A percentile compares a stretch with the other conserved stretches of the same genome.
These are phyloP conservation scores for Albula goreensis DNA, from an alignment of 2,113 vertebrate genomes.

Conservation along the genomic window DNA sequence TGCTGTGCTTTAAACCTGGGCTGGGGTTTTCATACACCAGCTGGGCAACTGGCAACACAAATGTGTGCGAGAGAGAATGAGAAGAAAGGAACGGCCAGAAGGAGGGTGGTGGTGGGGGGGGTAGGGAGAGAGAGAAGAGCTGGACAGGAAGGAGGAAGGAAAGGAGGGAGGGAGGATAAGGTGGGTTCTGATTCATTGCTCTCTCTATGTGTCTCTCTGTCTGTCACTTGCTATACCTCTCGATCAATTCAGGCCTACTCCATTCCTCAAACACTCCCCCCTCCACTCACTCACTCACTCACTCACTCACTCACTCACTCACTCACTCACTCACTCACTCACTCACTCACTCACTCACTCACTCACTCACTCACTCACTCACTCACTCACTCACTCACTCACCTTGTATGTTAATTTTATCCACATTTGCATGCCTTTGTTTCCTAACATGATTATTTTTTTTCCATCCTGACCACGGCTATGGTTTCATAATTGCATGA, in stretches of 20 bases:
- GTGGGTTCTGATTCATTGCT: background rate
- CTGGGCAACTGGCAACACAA: conserved; percentile 19
- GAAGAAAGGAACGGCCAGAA: background rate
- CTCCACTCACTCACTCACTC: background rate
- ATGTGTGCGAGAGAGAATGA: conserved; percentile 3
- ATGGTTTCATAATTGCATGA: conserved; percentile 7
- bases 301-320: background rate
- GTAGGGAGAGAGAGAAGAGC: background rate
- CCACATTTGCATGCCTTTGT: conserved; percentile 8
- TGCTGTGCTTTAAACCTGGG: conserved; percentile 29
- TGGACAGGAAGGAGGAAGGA: background rate
- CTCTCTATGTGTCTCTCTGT: background rate
- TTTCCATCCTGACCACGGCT: conserved; percentile 6
- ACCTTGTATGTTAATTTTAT: no score
- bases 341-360: conserved; percentile 11
- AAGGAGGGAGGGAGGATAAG: background rate
- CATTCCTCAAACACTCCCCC: background rate
- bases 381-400: background rate
- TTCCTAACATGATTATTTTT: conserved; percentile 9
- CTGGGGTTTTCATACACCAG: conserved; percentile 22
- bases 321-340: background rate
- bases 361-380: background rate
- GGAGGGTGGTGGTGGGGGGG: background rate
- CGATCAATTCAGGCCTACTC: background rate
- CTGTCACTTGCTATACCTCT: background rate